phyloP scores from a whole-genome alignment of 2,113 vertebrate species.

The Lichenostomus cassidix region DNA sequence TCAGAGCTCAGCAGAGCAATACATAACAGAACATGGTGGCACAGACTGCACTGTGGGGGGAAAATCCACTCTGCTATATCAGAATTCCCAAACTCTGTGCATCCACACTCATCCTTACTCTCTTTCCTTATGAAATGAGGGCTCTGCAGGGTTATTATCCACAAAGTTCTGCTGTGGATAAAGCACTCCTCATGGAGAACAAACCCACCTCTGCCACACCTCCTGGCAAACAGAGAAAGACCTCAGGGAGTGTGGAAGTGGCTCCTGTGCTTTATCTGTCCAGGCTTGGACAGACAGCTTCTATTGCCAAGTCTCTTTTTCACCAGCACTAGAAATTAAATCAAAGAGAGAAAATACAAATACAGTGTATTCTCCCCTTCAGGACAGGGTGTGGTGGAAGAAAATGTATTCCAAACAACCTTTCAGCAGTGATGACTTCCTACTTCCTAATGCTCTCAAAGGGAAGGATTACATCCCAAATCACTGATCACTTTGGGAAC shows the following conservation, averaged over 20 bases:
- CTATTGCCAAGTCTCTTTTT: not conserved
- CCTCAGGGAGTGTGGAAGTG: not conserved
- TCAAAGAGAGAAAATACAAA: not conserved
- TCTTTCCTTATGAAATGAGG: not conserved
- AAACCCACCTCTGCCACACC: not conserved
- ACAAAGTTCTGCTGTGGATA: not conserved
- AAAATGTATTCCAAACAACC: not conserved
- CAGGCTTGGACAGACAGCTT: not conserved
- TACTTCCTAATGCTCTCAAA: not conserved
- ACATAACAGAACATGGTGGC: not conserved
- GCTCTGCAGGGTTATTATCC: not conserved
- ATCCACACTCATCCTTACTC: not conserved
- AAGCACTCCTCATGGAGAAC: not conserved
- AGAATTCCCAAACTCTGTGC: not conserved
- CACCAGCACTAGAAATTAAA: not conserved
- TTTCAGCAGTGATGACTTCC: not conserved
- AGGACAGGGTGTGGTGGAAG: not conserved
- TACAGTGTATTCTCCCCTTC: not conserved
- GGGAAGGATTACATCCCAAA: conserved; percentile 14
- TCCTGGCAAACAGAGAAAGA: fast-evolving
- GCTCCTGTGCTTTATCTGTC: not conserved
- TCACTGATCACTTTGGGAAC: not conserved
- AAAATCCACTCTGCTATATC: not conserved
- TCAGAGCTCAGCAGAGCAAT: not conserved
- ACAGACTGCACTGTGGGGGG: not conserved